Evolutionary conservation across 2,888 invertebrate species (phyloP).

Genomic region (Xylocampa areola): DNA sequence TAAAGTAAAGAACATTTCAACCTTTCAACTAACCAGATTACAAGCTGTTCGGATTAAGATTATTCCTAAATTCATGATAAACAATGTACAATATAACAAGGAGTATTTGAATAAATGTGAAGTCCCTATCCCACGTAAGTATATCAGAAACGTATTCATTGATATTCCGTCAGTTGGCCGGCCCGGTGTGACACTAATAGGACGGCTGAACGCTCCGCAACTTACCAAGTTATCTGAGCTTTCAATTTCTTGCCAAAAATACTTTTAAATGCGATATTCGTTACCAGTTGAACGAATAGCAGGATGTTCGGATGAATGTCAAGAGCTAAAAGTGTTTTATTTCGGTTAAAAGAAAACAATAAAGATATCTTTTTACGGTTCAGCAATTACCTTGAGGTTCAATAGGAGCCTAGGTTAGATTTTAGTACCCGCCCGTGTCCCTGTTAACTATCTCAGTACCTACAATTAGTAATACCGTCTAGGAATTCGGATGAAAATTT

Average conservation of each 20-base stretch:
- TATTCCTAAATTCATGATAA: no score
- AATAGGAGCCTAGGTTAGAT: no score
- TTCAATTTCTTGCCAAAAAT: conserved; percentile 25
- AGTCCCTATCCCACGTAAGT: background rate
- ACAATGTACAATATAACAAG: background rate
- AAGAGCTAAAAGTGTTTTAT: background rate
- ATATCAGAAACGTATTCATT: conserved; percentile 27
- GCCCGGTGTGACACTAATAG: conserved; percentile 41
- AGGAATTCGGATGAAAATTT: no score
- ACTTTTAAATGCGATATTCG: conserved; percentile 25
- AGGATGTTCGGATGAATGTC: conserved; percentile 7
- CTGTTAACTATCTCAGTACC: no score
- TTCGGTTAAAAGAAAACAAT: background rate
- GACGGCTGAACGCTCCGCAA: conserved; percentile 32
- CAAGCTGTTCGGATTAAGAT: no score
- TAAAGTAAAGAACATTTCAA: no score
- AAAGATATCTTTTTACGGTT: background rate
- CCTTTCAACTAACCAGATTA: no score
- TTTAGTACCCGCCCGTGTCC: no score
- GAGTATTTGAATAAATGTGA: background rate
- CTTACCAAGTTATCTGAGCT: conserved; percentile 26
- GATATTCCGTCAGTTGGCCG: conserved; percentile 33
- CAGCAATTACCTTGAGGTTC: no score
- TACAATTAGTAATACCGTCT: no score
- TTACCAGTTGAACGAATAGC: conserved; percentile 21